Conservation (phyloP, 2,113 vertebrate genomes). For the Haplotaxodon microlepis region DNA sequence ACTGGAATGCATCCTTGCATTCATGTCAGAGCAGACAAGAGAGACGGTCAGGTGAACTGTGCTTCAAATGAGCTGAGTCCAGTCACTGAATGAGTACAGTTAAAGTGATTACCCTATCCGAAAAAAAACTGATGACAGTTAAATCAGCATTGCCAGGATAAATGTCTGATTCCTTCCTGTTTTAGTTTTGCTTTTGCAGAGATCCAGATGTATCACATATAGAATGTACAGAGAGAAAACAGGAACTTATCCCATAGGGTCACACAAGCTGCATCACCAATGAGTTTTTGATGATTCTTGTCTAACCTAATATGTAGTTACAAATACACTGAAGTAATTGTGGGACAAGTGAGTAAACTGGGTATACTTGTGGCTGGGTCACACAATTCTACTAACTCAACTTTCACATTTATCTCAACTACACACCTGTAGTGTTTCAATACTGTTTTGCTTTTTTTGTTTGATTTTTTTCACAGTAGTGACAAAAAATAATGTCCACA, state of each 20-base stretch:
- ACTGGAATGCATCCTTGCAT: not conserved
- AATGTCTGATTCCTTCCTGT: not conserved
- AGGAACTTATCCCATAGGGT: not conserved
- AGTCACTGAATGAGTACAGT: not conserved
- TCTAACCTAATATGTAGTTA: not conserved
- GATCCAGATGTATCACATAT: not conserved
- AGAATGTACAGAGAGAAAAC: not conserved
- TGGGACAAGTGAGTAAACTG: not conserved
- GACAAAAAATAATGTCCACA: not conserved
- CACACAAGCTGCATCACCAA: not conserved
- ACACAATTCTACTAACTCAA: not conserved
- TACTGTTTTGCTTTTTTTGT: not conserved
- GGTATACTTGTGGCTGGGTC: not conserved
- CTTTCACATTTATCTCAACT: not conserved
- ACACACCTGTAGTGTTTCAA: not conserved
- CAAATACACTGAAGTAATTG: not conserved
- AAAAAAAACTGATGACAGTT: not conserved
- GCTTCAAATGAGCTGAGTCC: not conserved
- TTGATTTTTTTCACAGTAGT: not conserved
- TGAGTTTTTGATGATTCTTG: not conserved
- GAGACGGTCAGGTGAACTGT: not conserved
- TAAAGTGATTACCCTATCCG: not conserved
- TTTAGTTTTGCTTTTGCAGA: not conserved
- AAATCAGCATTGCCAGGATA: not conserved
- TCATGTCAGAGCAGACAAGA: not conserved